Percentiles rank a stretch among this genome's conserved stretches.
phyloP scores from a whole-genome alignment of 2,888 invertebrate species.

The Julus scandinavius region DNA sequence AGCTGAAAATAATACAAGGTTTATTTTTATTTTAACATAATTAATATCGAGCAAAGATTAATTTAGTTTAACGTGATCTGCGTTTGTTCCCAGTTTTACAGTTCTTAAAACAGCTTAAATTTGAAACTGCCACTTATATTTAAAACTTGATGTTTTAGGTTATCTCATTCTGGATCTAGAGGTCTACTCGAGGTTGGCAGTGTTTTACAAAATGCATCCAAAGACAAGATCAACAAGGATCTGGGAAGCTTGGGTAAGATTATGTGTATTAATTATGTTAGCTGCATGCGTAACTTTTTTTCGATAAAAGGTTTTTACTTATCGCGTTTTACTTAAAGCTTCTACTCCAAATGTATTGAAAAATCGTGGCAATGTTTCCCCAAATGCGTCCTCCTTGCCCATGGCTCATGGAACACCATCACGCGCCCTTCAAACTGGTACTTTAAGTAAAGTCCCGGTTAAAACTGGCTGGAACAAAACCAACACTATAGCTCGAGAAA shows the following conservation, averaged over 20 bases:
- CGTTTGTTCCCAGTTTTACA: no score
- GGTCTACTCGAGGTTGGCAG: not conserved
- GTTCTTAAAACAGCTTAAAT: not conserved
- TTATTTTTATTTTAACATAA: not conserved
- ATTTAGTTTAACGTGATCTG: no score
- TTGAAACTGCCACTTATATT: not conserved
- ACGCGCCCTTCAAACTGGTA: conserved; percentile 36
- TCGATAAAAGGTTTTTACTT: not conserved
- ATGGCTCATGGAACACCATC: not conserved
- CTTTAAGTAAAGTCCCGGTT: conserved; percentile 45
- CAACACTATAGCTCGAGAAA: conserved; percentile 40
- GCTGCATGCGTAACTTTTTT: not conserved
- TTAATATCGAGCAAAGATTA: no score
- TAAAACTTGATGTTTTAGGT: not conserved
- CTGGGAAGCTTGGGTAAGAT: conserved; percentile 48
- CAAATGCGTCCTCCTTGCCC: conserved; percentile 5
- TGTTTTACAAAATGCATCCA: conserved; percentile 49
- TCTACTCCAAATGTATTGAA: conserved; percentile 47
- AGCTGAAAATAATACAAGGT: conserved; percentile 47
- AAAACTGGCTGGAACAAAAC: conserved; percentile 54
- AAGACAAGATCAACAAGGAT: conserved; percentile 53
- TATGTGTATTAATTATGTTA: not conserved
- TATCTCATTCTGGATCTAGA: conserved; percentile 28
- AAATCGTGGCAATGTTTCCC: conserved; percentile 50
- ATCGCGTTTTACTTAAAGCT: conserved; percentile 18